Conservation (phyloP, 2,113 vertebrate species). For the Mugil cephalus region DNA sequence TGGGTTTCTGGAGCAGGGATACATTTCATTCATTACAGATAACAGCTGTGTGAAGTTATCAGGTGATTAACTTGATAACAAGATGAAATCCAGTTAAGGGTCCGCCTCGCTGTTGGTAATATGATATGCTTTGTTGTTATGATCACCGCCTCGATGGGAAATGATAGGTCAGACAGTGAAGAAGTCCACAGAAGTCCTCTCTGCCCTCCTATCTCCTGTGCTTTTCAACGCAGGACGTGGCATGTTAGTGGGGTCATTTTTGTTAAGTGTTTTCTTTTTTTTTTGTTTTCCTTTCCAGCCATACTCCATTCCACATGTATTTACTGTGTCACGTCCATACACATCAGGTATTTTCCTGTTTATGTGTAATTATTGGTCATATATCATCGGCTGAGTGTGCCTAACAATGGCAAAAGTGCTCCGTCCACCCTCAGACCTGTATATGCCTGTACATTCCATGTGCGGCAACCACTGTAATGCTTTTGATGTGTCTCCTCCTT, state of each 20-base stretch:
- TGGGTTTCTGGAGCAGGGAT: slow-evolving; percentile 52
- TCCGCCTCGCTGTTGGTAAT: slow-evolving; percentile 55
- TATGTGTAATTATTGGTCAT: slow-evolving; percentile 80
- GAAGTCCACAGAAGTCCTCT: slow-evolving; percentile 29
- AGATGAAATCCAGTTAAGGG: slow-evolving; percentile 84
- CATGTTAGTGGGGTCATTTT: slow-evolving; percentile 77
- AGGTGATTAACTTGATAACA: slow-evolving; percentile 76
- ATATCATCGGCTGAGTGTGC: slow-evolving; percentile 80
- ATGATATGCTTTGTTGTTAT: slow-evolving; percentile 57
- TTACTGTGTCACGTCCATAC: slow-evolving; percentile 75
- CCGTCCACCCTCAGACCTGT: slow-evolving; percentile 68
- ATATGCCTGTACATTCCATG: slow-evolving; percentile 77
- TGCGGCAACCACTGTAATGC: slow-evolving; percentile 79
- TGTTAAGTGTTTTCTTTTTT: slow-evolving; percentile 60
- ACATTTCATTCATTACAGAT: slow-evolving; percentile 72
- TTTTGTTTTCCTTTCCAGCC: slow-evolving; percentile 62
- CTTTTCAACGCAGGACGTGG: slow-evolving; percentile 68
- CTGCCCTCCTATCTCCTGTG: slow-evolving; percentile 59
- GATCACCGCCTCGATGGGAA: slow-evolving; percentile 48
- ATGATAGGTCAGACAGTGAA: slow-evolving; percentile 57
- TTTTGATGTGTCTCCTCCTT: slow-evolving; percentile 79
- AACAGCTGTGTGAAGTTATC: slow-evolving; percentile 78
- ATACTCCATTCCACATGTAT: slow-evolving; percentile 79
- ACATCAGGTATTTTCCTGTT: slow-evolving; percentile 80
- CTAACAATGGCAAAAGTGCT: slow-evolving; percentile 67